Percentiles rank a stretch among this genome's conserved stretches.
phyloP scores from a whole-genome alignment of 2,113 vertebrate species.

The Tenebrosternarchus preto region DNA sequence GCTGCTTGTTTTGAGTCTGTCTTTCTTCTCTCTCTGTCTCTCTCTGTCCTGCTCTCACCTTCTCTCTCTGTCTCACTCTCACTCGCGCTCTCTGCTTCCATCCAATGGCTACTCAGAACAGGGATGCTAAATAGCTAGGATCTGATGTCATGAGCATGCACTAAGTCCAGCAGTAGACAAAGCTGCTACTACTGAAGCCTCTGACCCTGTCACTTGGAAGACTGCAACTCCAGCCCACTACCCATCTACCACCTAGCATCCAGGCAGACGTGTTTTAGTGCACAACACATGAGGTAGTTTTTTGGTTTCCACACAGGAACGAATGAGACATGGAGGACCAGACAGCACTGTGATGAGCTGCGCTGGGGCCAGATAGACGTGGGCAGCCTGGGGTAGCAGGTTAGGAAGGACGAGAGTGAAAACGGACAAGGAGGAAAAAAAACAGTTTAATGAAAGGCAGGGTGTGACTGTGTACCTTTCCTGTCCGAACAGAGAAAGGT shows the following conservation, averaged over 20 bases:
- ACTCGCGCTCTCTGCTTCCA: background rate
- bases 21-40: background rate
- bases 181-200: slow-evolving; percentile 33
- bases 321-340: background rate
- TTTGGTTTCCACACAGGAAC: no score
- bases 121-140: slow-evolving; percentile 55
- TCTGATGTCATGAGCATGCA: slow-evolving; percentile 64
- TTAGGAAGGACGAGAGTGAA: slow-evolving; percentile 40
- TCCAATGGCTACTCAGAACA: slow-evolving; percentile 36
- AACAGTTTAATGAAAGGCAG: slow-evolving; percentile 67
- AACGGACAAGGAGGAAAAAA: slow-evolving; percentile 59
- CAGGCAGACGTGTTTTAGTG: slow-evolving; percentile 8
- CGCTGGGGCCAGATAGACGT: slow-evolving; percentile 8
- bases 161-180: slow-evolving; percentile 51
- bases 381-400: slow-evolving; percentile 55
- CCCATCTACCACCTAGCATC: background rate
- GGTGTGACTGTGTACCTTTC: slow-evolving; percentile 67
- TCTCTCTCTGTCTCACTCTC: background rate
- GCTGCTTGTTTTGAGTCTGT: no score
- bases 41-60: background rate
- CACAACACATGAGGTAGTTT: no score
- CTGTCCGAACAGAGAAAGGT: slow-evolving; percentile 35
- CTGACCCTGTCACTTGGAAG: background rate
- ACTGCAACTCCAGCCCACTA: slow-evolving; percentile 24
- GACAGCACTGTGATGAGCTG: slow-evolving; percentile 10